Evolutionary conservation across 2,888 invertebrate genomes (phyloP).

Genomic region (Isoperla grammatica): DNA sequence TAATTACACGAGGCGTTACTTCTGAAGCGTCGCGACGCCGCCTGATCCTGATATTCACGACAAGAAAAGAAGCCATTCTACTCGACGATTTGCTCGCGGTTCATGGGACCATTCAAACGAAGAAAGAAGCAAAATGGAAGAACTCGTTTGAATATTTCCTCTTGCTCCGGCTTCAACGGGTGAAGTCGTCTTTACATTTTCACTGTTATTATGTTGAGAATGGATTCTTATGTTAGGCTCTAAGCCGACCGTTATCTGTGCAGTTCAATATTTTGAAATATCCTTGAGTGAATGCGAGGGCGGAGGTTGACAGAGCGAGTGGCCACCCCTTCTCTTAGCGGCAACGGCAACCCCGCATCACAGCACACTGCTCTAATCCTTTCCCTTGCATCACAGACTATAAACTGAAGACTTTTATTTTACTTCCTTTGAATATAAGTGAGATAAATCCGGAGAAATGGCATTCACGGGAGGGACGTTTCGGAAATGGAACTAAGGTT

Average conservation of each 20-base stretch:
- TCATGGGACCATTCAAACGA: slow-evolving; percentile 12
- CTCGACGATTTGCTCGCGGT: slow-evolving; percentile 12
- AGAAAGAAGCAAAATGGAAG: background rate
- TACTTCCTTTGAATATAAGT: slow-evolving; percentile 19
- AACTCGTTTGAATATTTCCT: too few relatives aligned
- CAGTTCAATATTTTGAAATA: too few relatives aligned
- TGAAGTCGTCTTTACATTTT: too few relatives aligned
- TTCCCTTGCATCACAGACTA: background rate
- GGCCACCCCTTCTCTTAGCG: too few relatives aligned
- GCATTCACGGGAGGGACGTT: slow-evolving; percentile 1
- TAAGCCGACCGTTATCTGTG: too few relatives aligned
- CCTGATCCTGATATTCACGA: background rate
- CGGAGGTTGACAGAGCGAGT: too few relatives aligned
- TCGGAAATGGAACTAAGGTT: slow-evolving; percentile 18
- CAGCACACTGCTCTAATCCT: background rate
- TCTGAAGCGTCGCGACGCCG: background rate
- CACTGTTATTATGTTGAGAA: too few relatives aligned
- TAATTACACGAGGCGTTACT: slow-evolving; percentile 6
- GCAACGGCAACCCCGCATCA: too few relatives aligned
- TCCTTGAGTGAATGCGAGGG: too few relatives aligned
- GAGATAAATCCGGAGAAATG: slow-evolving; percentile 20
- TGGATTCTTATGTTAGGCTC: too few relatives aligned
- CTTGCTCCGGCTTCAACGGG: too few relatives aligned
- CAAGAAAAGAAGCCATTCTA: slow-evolving; percentile 18
- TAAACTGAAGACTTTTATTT: slow-evolving; percentile 15